phyloP scores from a whole-genome alignment of 1,140 invertebrate genomes.

The Mylabris phalerata region DNA sequence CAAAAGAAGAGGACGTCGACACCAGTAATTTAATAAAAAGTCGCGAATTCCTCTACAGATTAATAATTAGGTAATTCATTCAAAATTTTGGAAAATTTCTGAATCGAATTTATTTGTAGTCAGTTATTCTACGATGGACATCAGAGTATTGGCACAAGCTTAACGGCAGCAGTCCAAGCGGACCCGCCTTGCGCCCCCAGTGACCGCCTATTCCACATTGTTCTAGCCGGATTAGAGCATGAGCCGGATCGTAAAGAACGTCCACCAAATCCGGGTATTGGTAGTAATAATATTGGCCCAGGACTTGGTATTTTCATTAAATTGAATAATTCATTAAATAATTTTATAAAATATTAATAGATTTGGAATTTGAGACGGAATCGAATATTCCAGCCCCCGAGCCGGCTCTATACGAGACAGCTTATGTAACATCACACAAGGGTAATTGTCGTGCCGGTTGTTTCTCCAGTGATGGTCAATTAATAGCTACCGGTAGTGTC shows the following conservation, averaged over 20 bases:
- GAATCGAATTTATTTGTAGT: conserved; percentile 45
- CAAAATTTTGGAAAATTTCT: conserved; percentile 11
- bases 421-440: conserved; percentile 98
- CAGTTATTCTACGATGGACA: conserved; percentile 91
- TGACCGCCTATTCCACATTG: conserved; percentile 77
- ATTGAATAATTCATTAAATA: no score
- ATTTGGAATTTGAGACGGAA: conserved; percentile 95
- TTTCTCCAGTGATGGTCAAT: conserved; percentile 88
- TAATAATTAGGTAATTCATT: conserved; percentile 74
- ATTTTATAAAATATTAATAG: conserved; percentile 44
- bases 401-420: conserved; percentile 94
- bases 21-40: conserved; percentile 71
- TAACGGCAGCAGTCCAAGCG: conserved; percentile 74
- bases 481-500: conserved; percentile 96
- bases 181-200: conserved; percentile 92
- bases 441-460: conserved; percentile 90
- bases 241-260: conserved; percentile 69
- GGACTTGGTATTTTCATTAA: conserved; percentile 55
- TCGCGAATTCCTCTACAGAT: conserved; percentile 72
- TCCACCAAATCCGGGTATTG: conserved; percentile 50
- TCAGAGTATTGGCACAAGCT: conserved; percentile 76
- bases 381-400: conserved; percentile 82
- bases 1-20: conserved; percentile 54
- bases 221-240: conserved; percentile 78
- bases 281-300: conserved; percentile 67